Conservation (phyloP, 2,888 invertebrate genomes). For the Tanaodytes sp. region DNA sequence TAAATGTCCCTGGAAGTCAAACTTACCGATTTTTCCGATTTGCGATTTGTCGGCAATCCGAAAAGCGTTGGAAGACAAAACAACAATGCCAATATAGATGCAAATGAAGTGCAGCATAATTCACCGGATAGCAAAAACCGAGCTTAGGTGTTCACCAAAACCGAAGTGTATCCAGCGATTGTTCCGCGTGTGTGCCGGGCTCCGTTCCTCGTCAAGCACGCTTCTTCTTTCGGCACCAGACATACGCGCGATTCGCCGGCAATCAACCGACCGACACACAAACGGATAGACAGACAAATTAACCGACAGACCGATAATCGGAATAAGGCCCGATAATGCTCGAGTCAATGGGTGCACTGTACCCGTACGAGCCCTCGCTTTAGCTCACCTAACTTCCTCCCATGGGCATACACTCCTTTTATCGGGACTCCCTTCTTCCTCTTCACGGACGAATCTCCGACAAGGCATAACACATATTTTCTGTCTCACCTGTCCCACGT, state of each 20-base stretch:
- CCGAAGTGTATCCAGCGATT: slow-evolving; percentile 7
- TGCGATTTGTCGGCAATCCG: slow-evolving; percentile 58
- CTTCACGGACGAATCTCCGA: slow-evolving; percentile 51
- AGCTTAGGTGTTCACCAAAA: neutral
- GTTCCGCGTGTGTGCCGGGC: slow-evolving; percentile 25
- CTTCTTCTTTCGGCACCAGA: slow-evolving; percentile 24
- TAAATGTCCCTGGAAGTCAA: neutral
- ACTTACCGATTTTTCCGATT: slow-evolving; percentile 63
- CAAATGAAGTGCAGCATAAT: slow-evolving; percentile 48
- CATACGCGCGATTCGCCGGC: slow-evolving; percentile 38
- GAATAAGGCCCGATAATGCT: slow-evolving; percentile 64
- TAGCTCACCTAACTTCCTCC: slow-evolving; percentile 61
- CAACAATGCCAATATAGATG: slow-evolving; percentile 44
- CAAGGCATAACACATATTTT: slow-evolving; percentile 41
- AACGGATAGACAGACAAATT: slow-evolving; percentile 43
- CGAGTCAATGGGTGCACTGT: slow-evolving; percentile 65
- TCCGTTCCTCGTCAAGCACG: slow-evolving; percentile 22
- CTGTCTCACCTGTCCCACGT: slow-evolving; percentile 44
- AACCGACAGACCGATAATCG: slow-evolving; percentile 62
- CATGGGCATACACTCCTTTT: slow-evolving; percentile 44
- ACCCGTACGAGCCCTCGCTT: slow-evolving; percentile 63
- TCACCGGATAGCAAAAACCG: slow-evolving; percentile 3
- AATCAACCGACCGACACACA: slow-evolving; percentile 30
- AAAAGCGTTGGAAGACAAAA: slow-evolving; percentile 47
- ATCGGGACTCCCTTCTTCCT: slow-evolving; percentile 52